Evolutionary conservation across 37 sponge, comb jelly and placozoan species (phyloP), one percentile per base, ranked within the genome.

Genomic region (Crambe crambe): DNA sequence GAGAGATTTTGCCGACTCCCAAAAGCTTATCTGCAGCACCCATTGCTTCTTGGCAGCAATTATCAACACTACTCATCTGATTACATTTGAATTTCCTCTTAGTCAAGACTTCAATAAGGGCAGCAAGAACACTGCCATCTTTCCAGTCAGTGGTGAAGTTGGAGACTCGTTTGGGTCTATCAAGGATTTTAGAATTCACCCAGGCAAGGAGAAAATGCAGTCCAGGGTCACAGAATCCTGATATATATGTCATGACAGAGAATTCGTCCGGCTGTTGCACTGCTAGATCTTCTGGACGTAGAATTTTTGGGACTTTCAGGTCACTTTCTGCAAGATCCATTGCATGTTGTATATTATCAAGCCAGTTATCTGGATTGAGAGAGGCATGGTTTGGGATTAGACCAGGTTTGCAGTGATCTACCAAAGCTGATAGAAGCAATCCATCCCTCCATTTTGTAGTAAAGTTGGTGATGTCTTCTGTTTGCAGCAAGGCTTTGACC

Each of bases 401-500:
- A 6, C 94, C 94, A 18, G 94, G 94, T 69, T 93, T 65, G 74
- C 83, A 63, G 62, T 78, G 36, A 38, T 93, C 84, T 18, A 93
- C 83, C 38, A 93, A 77, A 9, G 83, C 76, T 27, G 84, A 77
- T 22, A 93, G 77, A 4, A 23, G 21, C 5, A 23, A 3, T 20
- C 94, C 94, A 37, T 93, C 84, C 59, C 83, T 84, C 94, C 94
- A 93, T 29, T 71, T 56, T 51, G 76, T 88, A 35, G 76, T 90
- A 83, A 72, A 93, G 61, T 87, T 87, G 0, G 71, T 76, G 27
- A 76, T 37, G 23, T 73, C 10, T 23, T 57, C 31, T 0, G 78
- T 31, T 30, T 90, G 87, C 37, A 93, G 67, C 22, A 66, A 42
- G 0, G 84, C 72, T 42, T 81, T 64, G 18, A 89, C 27, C 89